Conservation (phyloP, 2,888 invertebrate genomes). For the Drosophila helvetica region DNA sequence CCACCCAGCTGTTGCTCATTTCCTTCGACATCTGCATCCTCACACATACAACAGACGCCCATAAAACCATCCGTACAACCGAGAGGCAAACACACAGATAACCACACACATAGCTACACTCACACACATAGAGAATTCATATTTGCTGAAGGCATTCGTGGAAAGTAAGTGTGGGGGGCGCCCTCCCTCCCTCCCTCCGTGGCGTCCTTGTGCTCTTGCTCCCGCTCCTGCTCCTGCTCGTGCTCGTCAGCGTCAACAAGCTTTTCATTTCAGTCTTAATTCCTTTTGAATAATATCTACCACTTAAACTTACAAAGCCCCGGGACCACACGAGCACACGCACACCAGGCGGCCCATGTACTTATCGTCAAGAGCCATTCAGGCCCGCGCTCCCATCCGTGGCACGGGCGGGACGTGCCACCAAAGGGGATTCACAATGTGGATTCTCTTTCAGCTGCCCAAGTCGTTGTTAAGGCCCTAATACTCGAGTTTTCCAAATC, state of each 20-base stretch:
- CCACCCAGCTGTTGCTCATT: constrained; percentile 63
- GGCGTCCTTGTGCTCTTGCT: constrained; percentile 19
- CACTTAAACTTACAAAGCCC: constrained; percentile 78
- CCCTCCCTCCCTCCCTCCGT: constrained; percentile 29
- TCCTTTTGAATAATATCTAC: constrained; percentile 79
- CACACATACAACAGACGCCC: constrained; percentile 40
- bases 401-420: constrained; percentile 11
- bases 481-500: background rate
- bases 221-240: background rate
- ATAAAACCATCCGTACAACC: constrained; percentile 54
- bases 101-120: constrained; percentile 15
- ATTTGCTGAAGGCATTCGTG: constrained; percentile 72
- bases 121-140: constrained; percentile 53
- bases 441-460: background rate
- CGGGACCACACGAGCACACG: constrained; percentile 55
- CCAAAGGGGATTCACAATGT: background rate
- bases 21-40: constrained; percentile 67
- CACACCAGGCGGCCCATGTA: constrained; percentile 41
- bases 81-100: constrained; percentile 33
- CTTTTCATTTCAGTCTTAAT: constrained; percentile 76
- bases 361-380: constrained; percentile 52
- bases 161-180: constrained; percentile 52
- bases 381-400: constrained; percentile 29
- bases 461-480: background rate
- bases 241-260: constrained; percentile 56